These are phyloP conservation scores for Iphiclides podalirius DNA, from an alignment of 2,888 invertebrate genomes.

Conservation along the genomic window DNA sequence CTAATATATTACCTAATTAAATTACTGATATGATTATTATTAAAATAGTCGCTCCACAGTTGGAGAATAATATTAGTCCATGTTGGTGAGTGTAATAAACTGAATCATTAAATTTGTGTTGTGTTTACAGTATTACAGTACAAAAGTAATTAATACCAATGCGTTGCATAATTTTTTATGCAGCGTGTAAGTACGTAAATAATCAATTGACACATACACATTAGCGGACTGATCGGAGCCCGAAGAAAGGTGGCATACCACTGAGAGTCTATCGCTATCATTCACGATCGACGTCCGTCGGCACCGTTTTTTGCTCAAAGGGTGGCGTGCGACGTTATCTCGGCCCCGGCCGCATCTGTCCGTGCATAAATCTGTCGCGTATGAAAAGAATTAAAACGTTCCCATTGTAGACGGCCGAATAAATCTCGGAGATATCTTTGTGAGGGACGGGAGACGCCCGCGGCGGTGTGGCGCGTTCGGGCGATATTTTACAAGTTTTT, in stretches of 20 bases:
- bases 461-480: conserved; percentile 64
- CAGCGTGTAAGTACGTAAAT: background rate
- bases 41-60: no score
- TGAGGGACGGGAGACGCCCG: conserved; percentile 68
- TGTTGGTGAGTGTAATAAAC: no score
- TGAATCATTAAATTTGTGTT: no score
- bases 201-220: conserved; percentile 2
- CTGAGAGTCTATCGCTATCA: no score
- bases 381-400: conserved; percentile 80
- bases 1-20: no score
- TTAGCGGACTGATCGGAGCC: background rate
- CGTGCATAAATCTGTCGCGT: conserved; percentile 76
- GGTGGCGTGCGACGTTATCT: conserved; percentile 61
- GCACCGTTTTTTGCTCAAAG: conserved; percentile 33
- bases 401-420: conserved; percentile 73
- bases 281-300: no score
- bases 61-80: no score
- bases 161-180: no score
- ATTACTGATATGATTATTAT: no score
- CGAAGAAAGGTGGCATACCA: no score
- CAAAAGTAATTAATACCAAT: no score
- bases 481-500: conserved; percentile 85
- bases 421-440: conserved; percentile 78
- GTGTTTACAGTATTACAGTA: no score
- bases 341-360: conserved; percentile 61